These are phyloP conservation scores for Gavialis gangeticus DNA, from an alignment of 2,113 vertebrate genomes.

Conservation along the genomic window DNA sequence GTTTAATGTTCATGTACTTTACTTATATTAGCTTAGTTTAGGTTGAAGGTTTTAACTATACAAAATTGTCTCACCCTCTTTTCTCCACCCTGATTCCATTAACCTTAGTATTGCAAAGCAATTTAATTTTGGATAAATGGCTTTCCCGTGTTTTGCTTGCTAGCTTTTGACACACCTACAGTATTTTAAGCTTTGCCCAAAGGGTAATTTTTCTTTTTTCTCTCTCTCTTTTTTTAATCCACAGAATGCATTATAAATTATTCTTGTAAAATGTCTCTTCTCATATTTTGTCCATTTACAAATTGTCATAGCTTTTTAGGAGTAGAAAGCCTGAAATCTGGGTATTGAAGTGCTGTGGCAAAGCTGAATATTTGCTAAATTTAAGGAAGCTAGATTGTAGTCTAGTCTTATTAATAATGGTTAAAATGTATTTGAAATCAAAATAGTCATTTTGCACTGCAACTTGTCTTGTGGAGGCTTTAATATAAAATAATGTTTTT, in stretches of 20 bases:
- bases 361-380: constrained; percentile 26
- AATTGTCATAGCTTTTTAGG: constrained; percentile 47
- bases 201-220: constrained; percentile 63
- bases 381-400: background rate
- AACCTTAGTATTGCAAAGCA: constrained; percentile 63
- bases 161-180: constrained; percentile 56
- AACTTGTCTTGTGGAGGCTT: background rate
- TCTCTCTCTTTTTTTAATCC: constrained; percentile 10
- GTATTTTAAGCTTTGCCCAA: constrained; percentile 66
- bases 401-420: background rate
- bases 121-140: constrained; percentile 72
- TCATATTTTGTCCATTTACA: constrained; percentile 52
- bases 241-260: constrained; percentile 63
- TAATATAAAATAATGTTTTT: background rate
- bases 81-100: constrained; percentile 63
- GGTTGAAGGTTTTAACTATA: constrained; percentile 47
- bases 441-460: background rate
- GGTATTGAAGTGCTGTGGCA: constrained; percentile 23
- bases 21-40: constrained; percentile 60
- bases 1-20: constrained; percentile 55
- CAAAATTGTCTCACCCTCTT: constrained; percentile 36
- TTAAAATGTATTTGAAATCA: background rate
- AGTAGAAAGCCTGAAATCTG: constrained; percentile 23
- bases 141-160: constrained; percentile 72
- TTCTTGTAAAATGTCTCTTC: constrained; percentile 59